phyloP scores from a whole-genome alignment of 2,797 vertebrate genomes.

The Anguilla anguilla region DNA sequence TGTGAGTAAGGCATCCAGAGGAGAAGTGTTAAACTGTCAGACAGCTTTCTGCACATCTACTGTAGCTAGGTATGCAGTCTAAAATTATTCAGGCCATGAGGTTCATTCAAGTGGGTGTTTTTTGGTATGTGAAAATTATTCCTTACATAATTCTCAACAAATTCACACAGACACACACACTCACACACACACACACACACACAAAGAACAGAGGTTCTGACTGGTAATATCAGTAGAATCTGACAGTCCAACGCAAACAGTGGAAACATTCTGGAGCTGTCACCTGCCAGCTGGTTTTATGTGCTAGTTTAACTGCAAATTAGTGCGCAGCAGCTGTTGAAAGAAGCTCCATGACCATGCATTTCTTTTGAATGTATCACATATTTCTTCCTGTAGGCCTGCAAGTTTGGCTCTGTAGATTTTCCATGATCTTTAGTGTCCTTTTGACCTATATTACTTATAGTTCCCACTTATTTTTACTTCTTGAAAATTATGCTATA shows the following conservation, averaged over 20 bases:
- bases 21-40: not conserved
- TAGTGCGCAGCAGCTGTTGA: conserved; percentile 10
- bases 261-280: conserved; percentile 42
- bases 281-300: conserved; percentile 50
- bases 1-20: not conserved
- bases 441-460: too few species aligned
- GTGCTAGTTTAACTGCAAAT: conserved; percentile 37
- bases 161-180: too few species aligned
- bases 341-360: not conserved
- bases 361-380: not conserved
- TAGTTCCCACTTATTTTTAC: not conserved
- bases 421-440: not conserved
- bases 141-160: not conserved
- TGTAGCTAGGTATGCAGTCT: not conserved
- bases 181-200: not conserved
- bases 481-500: not conserved
- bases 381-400: not conserved
- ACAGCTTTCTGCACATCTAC: not conserved
- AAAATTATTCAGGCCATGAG: not conserved
- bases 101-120: not conserved
- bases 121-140: not conserved
- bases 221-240: not conserved
- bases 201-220: not conserved
- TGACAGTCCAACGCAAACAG: conserved; percentile 47
- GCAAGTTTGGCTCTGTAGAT: not conserved